A percentile compares a stretch with the other conserved stretches of the same genome.
These are phyloP conservation scores for Thelaira solivaga DNA, from an alignment of 2,888 invertebrate genomes.

Conservation along the genomic window DNA sequence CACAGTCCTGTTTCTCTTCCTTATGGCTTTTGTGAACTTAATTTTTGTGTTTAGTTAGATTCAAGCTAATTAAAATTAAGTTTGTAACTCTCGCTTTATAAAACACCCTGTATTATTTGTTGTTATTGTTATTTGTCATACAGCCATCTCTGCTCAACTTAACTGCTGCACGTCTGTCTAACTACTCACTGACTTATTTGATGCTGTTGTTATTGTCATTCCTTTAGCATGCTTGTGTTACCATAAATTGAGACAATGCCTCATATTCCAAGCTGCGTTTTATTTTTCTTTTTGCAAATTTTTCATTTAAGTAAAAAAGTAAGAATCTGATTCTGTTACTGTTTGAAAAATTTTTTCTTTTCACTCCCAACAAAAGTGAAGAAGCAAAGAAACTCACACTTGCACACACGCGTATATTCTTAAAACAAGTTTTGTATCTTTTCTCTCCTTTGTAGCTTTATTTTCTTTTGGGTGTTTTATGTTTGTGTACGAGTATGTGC, in stretches of 20 bases:
- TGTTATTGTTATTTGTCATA: conserved; percentile 6
- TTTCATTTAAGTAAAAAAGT: conserved; percentile 7
- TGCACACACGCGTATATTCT: neutral
- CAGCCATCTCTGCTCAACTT: conserved; percentile 17
- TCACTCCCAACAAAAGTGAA: neutral
- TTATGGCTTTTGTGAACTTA: too few relatives aligned
- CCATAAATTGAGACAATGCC: conserved; percentile 45
- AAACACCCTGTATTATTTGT: conserved; percentile 25
- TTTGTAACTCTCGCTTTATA: neutral
- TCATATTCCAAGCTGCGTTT: conserved; percentile 43
- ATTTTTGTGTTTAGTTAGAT: too few relatives aligned
- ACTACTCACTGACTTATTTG: conserved; percentile 28
- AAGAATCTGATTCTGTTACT: conserved; percentile 21
- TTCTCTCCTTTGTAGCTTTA: conserved; percentile 64
- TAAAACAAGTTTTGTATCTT: conserved; percentile 49
- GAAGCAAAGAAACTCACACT: conserved; percentile 6
- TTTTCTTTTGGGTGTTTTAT: too few relatives aligned
- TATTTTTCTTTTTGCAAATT: neutral
- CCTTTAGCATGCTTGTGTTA: conserved; percentile 33
- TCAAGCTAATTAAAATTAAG: too few relatives aligned
- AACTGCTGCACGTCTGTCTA: conserved; percentile 13
- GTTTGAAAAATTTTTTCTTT: conserved; percentile 5
- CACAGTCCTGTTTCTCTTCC: too few relatives aligned
- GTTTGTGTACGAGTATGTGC: too few relatives aligned
- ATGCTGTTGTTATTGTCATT: conserved; percentile 30